These are phyloP conservation scores for Pristionchus japonicus DNA, from an alignment of 2,888 invertebrate species.

Conservation along the genomic window DNA sequence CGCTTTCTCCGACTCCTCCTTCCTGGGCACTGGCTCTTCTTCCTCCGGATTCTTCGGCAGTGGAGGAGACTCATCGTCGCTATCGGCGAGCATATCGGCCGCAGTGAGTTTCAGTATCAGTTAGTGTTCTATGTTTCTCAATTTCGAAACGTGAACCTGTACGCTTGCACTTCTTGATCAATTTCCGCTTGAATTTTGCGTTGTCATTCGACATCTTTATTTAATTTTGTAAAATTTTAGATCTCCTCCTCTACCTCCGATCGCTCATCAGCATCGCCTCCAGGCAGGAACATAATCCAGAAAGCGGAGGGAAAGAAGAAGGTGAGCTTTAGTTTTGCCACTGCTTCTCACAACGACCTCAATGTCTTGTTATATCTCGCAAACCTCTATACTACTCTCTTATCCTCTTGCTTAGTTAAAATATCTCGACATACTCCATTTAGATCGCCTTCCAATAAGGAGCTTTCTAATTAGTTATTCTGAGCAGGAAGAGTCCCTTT, in stretches of 20 bases:
- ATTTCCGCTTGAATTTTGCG: too few relatives aligned
- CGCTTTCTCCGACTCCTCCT: slow-evolving; percentile 18
- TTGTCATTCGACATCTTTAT: too few relatives aligned
- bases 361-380: too few relatives aligned
- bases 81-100: background rate
- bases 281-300: slow-evolving; percentile 31
- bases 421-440: too few relatives aligned
- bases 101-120: slow-evolving; percentile 23
- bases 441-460: too few relatives aligned
- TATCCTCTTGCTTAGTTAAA: too few relatives aligned
- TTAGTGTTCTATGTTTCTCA: background rate
- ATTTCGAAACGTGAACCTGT: background rate
- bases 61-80: background rate
- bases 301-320: slow-evolving; percentile 34
- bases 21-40: background rate
- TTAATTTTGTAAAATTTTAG: too few relatives aligned
- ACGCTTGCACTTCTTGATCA: too few relatives aligned
- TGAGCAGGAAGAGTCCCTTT: too few relatives aligned
- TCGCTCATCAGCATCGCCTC: slow-evolving; percentile 41
- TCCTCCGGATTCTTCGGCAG: slow-evolving; percentile 25
- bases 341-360: background rate
- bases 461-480: too few relatives aligned
- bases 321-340: background rate
- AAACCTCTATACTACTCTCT: too few relatives aligned
- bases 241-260: slow-evolving; percentile 38